Base-by-base conservation (phyloP, 2,888 invertebrate species). In the Ophonus ardosiacus region DNA sequence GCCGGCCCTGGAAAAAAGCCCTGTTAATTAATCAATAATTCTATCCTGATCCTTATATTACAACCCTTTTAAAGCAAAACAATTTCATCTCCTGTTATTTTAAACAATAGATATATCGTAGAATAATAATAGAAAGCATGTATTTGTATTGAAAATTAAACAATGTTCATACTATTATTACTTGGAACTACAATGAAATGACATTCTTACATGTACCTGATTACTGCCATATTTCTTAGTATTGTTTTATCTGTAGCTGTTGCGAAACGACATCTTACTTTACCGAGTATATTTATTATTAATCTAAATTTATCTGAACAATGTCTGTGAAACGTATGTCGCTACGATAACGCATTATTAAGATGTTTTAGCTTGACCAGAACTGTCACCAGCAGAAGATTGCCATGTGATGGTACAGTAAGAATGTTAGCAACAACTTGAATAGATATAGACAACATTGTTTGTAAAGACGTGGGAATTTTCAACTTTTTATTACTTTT, bases 381-480 rank as follows among this genome's bases (percentile, higher is more conserved):
- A 68, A 13, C 38, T 40, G 68, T 68, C 68, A 68, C 68, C 24
- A 68, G 6, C 68, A 68, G 10, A 68, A 68, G 65, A 65, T 24
- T 13, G 38, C 38, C 24, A 63, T 63, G 13, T 21, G 21, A 63
- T 24, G 68, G n/a, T 15, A 40, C 15, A 68, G 68, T 24, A 31
- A 68, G 68, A 68, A 68, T 38, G 68, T 68, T 68, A 13, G 15
- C 24, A 68, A 68, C 68, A 38, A 13, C 15, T 24, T 68, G 31
- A 38, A 65, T 65, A 31, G 65, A 65, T 15, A 65, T 65, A 31
- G 65, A 65, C 65, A 65, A 65, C 65, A 65, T 68, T 68, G 38
- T 63, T 63, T 63, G 63, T 21, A 24, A 68, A 7, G 38, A n/a
- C 68, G 38, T 3, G 13, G 68, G 13, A 68, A 31, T 68, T 68